Base-by-base conservation (phyloP, 2,113 vertebrate species). In the Recurvirostra avosetta region DNA sequence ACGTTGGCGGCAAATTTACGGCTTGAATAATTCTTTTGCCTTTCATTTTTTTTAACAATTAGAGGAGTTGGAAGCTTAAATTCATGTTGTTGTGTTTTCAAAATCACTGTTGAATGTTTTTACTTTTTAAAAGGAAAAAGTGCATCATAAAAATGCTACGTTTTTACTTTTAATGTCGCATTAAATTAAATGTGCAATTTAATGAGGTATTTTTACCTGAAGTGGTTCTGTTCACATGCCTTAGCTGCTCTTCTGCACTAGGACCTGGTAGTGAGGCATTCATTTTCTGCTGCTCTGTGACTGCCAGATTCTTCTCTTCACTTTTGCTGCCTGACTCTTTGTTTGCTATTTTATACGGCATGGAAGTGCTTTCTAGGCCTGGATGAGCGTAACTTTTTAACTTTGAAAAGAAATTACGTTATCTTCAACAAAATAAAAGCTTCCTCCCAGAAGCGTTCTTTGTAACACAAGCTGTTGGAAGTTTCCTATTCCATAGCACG, bases 401-500 rank as follows among this genome's bases (percentile, higher is more conserved):
- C 34, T 91, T 90, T 27, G 49, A 55, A 77, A 63, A 87, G n/a
- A 41, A 90, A 55, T 93, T 63, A 27, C 47, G 7, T 47, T 87
- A 43, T 36, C 77, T 83, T 86, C 40, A 29, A 55, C 22, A 93
- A 88, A 95, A 91, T 86, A 67, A 94, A 94, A 92, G 75, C 81
- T 95, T 96, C 91, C 75, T 94, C 32, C 47, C 27, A 49, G 40
- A 52, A 45, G 65, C n/a, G 30, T 90, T 90, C 58, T 22, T 91
- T 92, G 84, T 92, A 73, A n/a, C 45, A 45, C n/a, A 86, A 82
- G 63, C 72, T 75, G 65, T 94, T 84, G 29, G 29, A 91, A 38
- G 74, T 85, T 96, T 97, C 92, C 91, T 92, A 96, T 86, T 92
- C 70, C 65, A 38, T 71, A 81, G 58, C 71, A 83, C 2, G 29